Conservation (phyloP, 2,113 vertebrate species). For the Macrotis lagotis region DNA sequence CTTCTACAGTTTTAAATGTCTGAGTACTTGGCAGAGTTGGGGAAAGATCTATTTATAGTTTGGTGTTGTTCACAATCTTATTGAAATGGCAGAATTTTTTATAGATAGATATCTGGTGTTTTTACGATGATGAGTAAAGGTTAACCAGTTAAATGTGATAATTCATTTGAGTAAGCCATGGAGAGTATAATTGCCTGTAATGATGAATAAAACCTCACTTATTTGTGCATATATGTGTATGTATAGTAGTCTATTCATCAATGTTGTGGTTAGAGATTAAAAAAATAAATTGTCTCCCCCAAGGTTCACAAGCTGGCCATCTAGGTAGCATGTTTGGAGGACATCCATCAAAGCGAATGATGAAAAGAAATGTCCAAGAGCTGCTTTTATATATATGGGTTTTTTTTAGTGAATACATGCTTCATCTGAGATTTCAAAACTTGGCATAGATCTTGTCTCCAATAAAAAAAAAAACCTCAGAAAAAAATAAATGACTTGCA, state of each 20-base stretch:
- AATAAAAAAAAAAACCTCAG: constrained; percentile 9
- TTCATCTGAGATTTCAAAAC: constrained; percentile 67
- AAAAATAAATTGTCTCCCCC: neutral
- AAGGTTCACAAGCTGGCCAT: constrained; percentile 54
- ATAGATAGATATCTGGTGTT: neutral
- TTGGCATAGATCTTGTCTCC: constrained; percentile 11
- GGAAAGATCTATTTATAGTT: constrained; percentile 35
- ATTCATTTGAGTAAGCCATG: constrained; percentile 25
- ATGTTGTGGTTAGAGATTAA: constrained; percentile 5
- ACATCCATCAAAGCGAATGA: constrained; percentile 61
- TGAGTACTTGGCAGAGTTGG: constrained; percentile 57
- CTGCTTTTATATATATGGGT: constrained; percentile 17
- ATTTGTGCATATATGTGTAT: constrained; percentile 34
- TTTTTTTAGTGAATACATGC: constrained; percentile 33
- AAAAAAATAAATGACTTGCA: constrained; percentile 45
- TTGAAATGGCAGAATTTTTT: constrained; percentile 45
- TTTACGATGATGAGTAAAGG: constrained; percentile 16
- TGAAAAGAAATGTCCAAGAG: constrained; percentile 60
- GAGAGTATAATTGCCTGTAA: constrained; percentile 34
- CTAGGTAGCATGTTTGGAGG: constrained; percentile 46
- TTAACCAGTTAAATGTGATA: constrained; percentile 57
- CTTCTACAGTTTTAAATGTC: neutral
- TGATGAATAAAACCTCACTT: constrained; percentile 58
- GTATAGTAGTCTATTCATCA: constrained; percentile 46
- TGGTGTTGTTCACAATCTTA: constrained; percentile 49